Percentiles rank a stretch among this genome's conserved stretches.
Evolutionary conservation across 1,140 invertebrate genomes (phyloP).

Genomic region (Melipona quadrifasciata): DNA sequence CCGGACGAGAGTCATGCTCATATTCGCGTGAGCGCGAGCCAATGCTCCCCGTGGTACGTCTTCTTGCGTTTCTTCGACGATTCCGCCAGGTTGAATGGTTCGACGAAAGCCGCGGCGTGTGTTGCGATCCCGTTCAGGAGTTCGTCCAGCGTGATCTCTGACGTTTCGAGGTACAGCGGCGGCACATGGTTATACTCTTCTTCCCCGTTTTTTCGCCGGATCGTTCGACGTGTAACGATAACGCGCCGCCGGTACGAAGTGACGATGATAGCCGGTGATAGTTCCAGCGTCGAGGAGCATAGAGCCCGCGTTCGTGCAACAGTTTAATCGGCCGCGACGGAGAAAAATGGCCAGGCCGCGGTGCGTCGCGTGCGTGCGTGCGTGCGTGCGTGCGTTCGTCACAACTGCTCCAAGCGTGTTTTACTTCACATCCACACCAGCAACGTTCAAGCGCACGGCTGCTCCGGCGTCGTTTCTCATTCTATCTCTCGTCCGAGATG

Average conservation of each 20-base stretch:
- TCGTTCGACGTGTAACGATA: constrained; percentile 16
- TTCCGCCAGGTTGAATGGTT: constrained; percentile 56
- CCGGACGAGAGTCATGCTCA: constrained; percentile 81
- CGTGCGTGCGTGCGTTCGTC: background rate
- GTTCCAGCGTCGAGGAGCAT: constrained; percentile 1
- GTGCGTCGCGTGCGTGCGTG: background rate
- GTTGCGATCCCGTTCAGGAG: constrained; percentile 50
- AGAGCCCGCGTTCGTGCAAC: constrained; percentile 7
- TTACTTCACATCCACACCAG: background rate
- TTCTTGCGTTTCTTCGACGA: constrained; percentile 60
- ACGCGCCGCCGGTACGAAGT: background rate
- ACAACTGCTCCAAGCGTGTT: background rate
- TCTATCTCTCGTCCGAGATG: background rate
- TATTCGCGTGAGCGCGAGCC: constrained; percentile 74
- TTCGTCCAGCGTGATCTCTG: constrained; percentile 61
- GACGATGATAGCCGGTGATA: constrained; percentile 1
- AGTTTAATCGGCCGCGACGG: background rate
- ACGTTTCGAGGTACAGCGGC: constrained; percentile 62
- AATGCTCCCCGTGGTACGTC: constrained; percentile 59
- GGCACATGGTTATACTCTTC: constrained; percentile 46
- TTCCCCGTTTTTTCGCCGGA: constrained; percentile 17
- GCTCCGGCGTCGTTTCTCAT: background rate
- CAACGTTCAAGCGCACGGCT: constrained; percentile 17
- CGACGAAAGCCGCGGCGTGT: constrained; percentile 30
- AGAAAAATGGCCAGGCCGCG: background rate